Conservation (phyloP, 2,888 invertebrate species). For the Plebejus anna region DNA sequence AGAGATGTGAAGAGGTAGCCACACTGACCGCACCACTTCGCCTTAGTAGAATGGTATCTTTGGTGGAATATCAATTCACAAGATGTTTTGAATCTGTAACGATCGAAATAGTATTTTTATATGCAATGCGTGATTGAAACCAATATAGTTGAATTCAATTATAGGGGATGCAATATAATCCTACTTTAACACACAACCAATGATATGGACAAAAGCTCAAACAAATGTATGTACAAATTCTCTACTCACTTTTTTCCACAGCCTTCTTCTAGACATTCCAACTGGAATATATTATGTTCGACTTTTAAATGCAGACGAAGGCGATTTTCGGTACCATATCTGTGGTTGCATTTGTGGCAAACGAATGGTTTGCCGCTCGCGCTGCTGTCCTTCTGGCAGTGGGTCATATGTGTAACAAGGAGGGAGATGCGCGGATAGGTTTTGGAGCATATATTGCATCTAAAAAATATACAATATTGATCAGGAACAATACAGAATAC, state of each 20-base stretch:
- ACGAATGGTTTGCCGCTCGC: constrained; percentile 53
- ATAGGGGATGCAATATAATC: no score
- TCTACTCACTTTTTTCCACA: constrained; percentile 53
- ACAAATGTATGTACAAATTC: not conserved
- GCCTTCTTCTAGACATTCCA: constrained; percentile 64
- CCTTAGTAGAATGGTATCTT: constrained; percentile 47
- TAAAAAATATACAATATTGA: constrained; percentile 38
- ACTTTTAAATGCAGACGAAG: constrained; percentile 69
- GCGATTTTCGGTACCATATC: constrained; percentile 65
- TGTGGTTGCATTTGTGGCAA: constrained; percentile 49
- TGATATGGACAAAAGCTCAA: not conserved
- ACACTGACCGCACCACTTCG: constrained; percentile 58
- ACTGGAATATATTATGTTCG: constrained; percentile 51
- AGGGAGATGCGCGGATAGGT: constrained; percentile 75
- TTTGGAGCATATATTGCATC: constrained; percentile 77
- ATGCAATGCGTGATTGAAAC: not conserved
- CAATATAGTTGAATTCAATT: no score
- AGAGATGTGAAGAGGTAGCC: constrained; percentile 56
- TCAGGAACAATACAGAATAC: not conserved
- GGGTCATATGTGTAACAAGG: constrained; percentile 74
- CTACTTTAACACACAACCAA: no score
- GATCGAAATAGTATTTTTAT: not conserved
- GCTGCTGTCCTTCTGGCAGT: constrained; percentile 55
- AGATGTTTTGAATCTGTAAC: constrained; percentile 54
- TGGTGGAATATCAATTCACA: constrained; percentile 56